Conservation (phyloP, 2,797 vertebrate species). For the Nasua narica region DNA sequence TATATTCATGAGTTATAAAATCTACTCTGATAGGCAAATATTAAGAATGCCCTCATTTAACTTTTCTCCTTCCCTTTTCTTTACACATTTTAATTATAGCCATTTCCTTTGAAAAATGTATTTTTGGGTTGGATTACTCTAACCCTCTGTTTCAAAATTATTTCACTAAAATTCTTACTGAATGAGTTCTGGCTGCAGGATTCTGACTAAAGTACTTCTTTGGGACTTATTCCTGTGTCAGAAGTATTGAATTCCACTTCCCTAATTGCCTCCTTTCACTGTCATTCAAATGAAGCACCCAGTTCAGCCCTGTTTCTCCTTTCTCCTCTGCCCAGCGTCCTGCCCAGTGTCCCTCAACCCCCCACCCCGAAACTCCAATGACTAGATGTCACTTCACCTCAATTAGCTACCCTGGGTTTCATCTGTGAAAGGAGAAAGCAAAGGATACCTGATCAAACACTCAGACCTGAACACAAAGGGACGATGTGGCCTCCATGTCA, state of each 20-base stretch:
- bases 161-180: not conserved
- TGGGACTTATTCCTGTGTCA: not conserved
- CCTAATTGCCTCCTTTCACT: not conserved
- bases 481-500: fast-evolving
- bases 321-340: not conserved
- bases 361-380: not conserved
- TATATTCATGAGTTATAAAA: not conserved
- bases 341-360: fast-evolving
- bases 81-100: constrained; percentile 40
- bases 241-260: not conserved
- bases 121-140: constrained; percentile 36
- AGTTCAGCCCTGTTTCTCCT: not conserved
- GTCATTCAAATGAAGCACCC: not conserved
- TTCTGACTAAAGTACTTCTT: not conserved
- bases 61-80: not conserved
- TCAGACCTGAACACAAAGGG: not conserved
- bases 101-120: constrained; percentile 20
- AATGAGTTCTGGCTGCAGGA: constrained; percentile 2
- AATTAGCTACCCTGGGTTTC: not conserved
- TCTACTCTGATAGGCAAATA: not conserved
- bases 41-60: not conserved
- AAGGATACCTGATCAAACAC: not conserved
- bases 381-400: constrained; percentile 35
- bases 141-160: constrained; percentile 3
- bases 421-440: not conserved